Base-by-base conservation (phyloP, 2,888 invertebrate genomes). In the Cremastinae sp. region DNA sequence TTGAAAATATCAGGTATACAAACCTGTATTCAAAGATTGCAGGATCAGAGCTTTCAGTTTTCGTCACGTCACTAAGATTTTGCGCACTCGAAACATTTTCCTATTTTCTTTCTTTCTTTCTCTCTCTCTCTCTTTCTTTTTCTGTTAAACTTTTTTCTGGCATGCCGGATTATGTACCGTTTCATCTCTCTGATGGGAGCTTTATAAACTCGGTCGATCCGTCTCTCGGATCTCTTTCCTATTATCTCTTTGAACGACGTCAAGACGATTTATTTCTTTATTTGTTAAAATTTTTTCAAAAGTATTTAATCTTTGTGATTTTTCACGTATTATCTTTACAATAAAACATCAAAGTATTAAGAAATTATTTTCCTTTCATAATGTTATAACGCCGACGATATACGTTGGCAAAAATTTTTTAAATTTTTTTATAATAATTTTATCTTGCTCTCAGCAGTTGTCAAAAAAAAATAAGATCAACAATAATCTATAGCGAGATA, bases 121-220 rank as follows among this genome's bases (percentile, higher is more conserved):
- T 3, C 51, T 72, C 66, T 20, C 34, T 22, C 2, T 28, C 38
- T 28, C 38, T 49, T 22, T 53, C 10, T 45, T 28, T 16, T 36
- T 34, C 70, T 73, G 73, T 75, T 76, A 82, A 75, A 79, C 81
- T 72, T 81, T 51, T 70, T 61, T 75, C 64, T 70, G 80, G 76
- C 78, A 69, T 28, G 75, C 71, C 59, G 78, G 79, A 82, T 84
- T 83, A 84, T 78, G 75, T 79, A 12, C 34, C 45, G 3, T 41
- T 53, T 8, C 43, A 45, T 12, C 34, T 10, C 66, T 45, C 9
- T 10, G 43, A 28, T 10, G 66, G 61, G 53, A 36, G 10, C 14
- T 43, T 16, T 10, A 14, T n/a, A n/a, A n/a, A 7, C 28, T 16
- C 22, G 43, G 41, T 65, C 53, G 28, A 65, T 53, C 41, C 38